phyloP scores from a whole-genome alignment of 1,140 invertebrate genomes.

The Paraescarpia echinospica region DNA sequence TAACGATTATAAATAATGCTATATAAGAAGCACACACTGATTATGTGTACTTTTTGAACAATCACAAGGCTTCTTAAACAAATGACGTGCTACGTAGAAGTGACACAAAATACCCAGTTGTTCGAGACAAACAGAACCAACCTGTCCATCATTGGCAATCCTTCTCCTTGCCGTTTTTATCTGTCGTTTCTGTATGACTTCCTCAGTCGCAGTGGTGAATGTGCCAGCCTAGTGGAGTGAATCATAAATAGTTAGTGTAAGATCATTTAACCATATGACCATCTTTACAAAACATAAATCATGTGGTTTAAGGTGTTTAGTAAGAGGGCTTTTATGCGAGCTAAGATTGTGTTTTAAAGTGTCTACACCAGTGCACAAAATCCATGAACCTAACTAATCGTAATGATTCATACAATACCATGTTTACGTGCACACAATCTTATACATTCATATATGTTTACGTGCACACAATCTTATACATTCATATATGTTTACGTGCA shows the following conservation, averaged over 20 bases:
- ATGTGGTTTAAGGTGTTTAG: not conserved
- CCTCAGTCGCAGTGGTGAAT: slow-evolving; percentile 71
- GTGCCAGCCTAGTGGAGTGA: slow-evolving; percentile 60
- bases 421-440: not conserved
- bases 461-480: too few species aligned
- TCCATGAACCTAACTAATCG: not conserved
- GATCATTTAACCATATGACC: not conserved
- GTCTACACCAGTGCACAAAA: too few species aligned
- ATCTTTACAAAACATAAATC: not conserved
- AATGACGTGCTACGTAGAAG: not conserved
- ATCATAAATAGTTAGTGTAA: not conserved
- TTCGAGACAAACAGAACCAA: not conserved
- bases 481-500: too few species aligned
- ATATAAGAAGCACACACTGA: not conserved
- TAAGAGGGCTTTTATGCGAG: not conserved
- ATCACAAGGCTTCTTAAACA: not conserved
- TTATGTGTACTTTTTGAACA: not conserved
- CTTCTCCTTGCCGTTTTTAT: slow-evolving; percentile 78
- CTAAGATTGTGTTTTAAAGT: too few species aligned
- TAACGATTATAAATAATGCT: not conserved
- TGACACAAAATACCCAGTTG: not conserved
- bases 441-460: too few species aligned
- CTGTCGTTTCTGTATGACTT: slow-evolving; percentile 73
- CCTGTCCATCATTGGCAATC: slow-evolving; percentile 48
- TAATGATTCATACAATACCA: not conserved